Conservation (phyloP, 2,113 vertebrate species). For the Tyrannus savana region DNA sequence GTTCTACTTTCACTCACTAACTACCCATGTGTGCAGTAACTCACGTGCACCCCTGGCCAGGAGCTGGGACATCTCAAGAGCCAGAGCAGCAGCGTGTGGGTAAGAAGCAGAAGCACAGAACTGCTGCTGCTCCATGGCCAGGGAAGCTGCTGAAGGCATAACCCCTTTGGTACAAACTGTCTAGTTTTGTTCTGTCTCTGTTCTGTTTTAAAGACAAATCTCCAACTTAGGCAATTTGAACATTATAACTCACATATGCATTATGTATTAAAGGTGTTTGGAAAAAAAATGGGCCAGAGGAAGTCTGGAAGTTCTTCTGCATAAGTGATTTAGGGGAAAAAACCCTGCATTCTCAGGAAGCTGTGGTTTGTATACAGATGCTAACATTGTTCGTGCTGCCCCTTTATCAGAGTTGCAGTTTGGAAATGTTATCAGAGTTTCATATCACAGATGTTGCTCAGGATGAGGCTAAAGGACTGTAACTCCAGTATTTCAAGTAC, state of each 20-base stretch:
- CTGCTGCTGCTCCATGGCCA: background rate
- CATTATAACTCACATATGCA: background rate
- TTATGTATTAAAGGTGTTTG: background rate
- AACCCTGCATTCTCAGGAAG: background rate
- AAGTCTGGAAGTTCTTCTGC: background rate
- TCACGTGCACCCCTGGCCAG: background rate
- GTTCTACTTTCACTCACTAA: background rate
- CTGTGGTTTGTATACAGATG: background rate
- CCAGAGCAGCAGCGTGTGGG: accelerated
- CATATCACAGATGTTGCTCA: background rate
- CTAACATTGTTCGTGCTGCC: background rate
- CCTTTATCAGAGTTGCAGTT: background rate
- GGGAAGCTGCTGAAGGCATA: background rate
- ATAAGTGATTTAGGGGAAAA: background rate
- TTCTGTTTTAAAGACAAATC: background rate
- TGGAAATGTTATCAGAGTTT: background rate
- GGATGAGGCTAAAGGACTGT: background rate
- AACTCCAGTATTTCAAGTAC: background rate
- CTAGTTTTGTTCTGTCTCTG: background rate
- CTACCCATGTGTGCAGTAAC: background rate
- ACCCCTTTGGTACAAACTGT: accelerated
- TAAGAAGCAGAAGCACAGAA: background rate
- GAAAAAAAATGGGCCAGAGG: background rate
- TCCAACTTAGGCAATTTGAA: too few relatives aligned
- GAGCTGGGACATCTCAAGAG: accelerated